Conservation (phyloP, 2,113 vertebrate species). For the Bettongia penicillata region DNA sequence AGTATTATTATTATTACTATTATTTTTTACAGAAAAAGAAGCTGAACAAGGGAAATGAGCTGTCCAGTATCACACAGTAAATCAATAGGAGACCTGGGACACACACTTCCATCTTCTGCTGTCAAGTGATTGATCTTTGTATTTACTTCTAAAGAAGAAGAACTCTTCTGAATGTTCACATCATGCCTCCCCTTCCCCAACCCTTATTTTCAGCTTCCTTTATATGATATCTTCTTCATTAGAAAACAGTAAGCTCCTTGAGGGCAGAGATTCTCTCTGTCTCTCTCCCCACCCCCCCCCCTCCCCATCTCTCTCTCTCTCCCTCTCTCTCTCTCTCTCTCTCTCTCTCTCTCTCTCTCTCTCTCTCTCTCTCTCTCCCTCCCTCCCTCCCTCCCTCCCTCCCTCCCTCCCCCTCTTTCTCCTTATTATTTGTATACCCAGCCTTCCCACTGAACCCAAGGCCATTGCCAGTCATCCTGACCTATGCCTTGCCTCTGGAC, state of each 20-base stretch:
- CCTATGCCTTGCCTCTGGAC: no score
- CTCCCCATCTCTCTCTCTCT: no score
- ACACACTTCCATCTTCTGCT: background rate
- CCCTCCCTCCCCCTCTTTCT: no score
- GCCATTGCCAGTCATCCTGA: no score
- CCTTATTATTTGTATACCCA: no score
- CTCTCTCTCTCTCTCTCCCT: no score
- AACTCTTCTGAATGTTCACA: background rate
- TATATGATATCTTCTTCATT: background rate
- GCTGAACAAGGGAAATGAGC: background rate
- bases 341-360: no score
- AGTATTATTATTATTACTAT: background rate
- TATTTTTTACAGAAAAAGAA: background rate
- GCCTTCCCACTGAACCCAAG: no score
- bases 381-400: no score
- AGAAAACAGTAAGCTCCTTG: no score
- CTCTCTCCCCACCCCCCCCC: no score
- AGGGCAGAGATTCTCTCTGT: background rate
- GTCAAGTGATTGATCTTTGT: background rate
- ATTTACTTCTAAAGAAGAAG: background rate
- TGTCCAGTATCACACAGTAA: background rate
- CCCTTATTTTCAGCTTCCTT: background rate
- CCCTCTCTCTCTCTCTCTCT: no score
- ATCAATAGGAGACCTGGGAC: background rate
- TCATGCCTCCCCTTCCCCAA: background rate